These are phyloP conservation scores for Cyanoramphus novaezelandiae DNA, from an alignment of 2,113 vertebrate species.

Conservation along the genomic window DNA sequence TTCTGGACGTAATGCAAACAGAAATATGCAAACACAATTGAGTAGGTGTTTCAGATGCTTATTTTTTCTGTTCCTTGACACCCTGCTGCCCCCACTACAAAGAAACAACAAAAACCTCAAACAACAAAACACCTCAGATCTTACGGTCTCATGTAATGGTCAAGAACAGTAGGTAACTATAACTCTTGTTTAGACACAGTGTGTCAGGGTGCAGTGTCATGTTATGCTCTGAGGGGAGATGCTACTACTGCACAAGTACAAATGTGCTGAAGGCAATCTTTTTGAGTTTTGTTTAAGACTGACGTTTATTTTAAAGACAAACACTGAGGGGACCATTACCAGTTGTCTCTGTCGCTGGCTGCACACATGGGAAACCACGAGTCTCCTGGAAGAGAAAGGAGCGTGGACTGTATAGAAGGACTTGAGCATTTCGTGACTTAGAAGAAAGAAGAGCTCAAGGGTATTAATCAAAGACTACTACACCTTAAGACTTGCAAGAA, in stretches of 20 bases:
- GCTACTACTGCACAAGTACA: too few species aligned
- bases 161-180: not conserved
- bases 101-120: not conserved
- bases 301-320: not conserved
- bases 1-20: not conserved
- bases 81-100: rapidly evolving
- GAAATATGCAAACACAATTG: not conserved
- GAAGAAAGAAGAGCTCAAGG: not conserved
- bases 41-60: not conserved
- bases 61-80: not conserved
- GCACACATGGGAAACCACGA: not conserved
- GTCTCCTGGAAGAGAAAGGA: not conserved
- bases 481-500: not conserved
- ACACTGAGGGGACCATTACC: not conserved
- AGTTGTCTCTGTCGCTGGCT: not conserved
- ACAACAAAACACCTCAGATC: not conserved
- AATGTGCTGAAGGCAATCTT: not conserved
- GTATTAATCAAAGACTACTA: not conserved
- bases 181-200: not conserved
- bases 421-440: not conserved
- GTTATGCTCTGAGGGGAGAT: not conserved
- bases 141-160: not conserved
- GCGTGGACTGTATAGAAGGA: not conserved
- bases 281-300: not conserved
- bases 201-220: too few species aligned